A percentile compares a stretch with the other conserved stretches of the same genome.
phyloP scores from a whole-genome alignment of 92 coral and sea anemone species.

The Porites lobata region DNA sequence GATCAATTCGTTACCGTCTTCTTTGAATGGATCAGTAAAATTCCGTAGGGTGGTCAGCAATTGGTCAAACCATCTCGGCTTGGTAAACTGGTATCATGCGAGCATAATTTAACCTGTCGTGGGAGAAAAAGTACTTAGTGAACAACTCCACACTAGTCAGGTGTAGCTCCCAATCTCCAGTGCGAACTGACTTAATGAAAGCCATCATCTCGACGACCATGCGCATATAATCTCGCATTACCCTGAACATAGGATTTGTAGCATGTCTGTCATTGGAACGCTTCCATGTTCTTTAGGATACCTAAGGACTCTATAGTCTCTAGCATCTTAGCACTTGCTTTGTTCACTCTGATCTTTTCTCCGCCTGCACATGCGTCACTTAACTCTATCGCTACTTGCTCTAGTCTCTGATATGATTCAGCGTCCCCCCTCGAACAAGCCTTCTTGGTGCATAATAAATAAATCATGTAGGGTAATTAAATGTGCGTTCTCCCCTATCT shows the following conservation, averaged over 20 bases:
- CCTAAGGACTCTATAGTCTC: slow-evolving; percentile 18
- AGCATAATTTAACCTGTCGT: slow-evolving; percentile 42
- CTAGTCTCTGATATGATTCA: slow-evolving; percentile 10
- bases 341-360: neutral
- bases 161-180: neutral
- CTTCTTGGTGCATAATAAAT: slow-evolving; percentile 34
- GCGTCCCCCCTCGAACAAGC: slow-evolving; percentile 15
- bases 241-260: slow-evolving; percentile 23
- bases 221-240: slow-evolving; percentile 22
- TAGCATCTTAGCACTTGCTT: neutral
- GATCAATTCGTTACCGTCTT: slow-evolving; percentile 29
- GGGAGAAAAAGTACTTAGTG: slow-evolving; percentile 66
- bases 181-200: slow-evolving; percentile 30
- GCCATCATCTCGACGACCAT: slow-evolving; percentile 33
- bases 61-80: slow-evolving; percentile 52
- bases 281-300: slow-evolving; percentile 17
- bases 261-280: slow-evolving; percentile 15
- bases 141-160: slow-evolving; percentile 40
- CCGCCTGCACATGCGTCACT: slow-evolving; percentile 26
- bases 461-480: slow-evolving; percentile 14
- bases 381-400: slow-evolving; percentile 1
- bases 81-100: slow-evolving; percentile 69
- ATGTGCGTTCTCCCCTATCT: slow-evolving; percentile 54
- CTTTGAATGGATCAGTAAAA: slow-evolving; percentile 56
- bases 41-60: too few relatives aligned